Evolutionary conservation across 1,140 invertebrate species (phyloP), one percentile per base, ranked within the genome.

Genomic region (Drusus annulatus): DNA sequence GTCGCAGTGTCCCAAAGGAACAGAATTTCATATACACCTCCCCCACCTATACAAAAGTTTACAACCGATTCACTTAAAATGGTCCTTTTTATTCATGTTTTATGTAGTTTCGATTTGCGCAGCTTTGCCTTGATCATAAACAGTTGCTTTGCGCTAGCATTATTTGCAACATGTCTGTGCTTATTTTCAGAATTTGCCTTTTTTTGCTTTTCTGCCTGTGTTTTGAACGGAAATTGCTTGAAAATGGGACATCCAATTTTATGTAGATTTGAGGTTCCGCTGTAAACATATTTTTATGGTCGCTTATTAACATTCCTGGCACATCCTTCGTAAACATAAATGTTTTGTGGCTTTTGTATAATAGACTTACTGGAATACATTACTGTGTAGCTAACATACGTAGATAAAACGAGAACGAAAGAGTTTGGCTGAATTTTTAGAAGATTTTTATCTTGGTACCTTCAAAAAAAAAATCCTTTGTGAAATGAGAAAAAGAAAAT

Each of bases 61-160:
- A 63, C 60, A 77, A 45, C 31, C 60, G 25, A 77, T 77, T 56
- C 36, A 45, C 28, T 63, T 63, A 63, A 77, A 77, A 50, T 63
- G 25, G 13, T 31, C 54, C 28, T 28, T 21, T 31, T 65, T 65
- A 63, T 77, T 63, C 28, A 51, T 77, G 45, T 77, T 77, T 77
- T 77, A 74, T 74, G 19, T 74, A 19, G 19, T 74, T 74, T 25
- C 51, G 71, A 45, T 74, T 74, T 16, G 71, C n/a, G 21, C 10
- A 25, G 71, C 71, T 74, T 71, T 74, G 17, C 7, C 50, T 31
- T 36, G 7, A 5, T 69, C 65, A 69, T 50, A 69, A 69, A 69
- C 65, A 69, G 31, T 69, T 69, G 28, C 16, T 25, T 45, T 31
- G 28, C 36, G 60, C 23, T 63, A 36, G 36, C 31, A 69, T 69